These are phyloP conservation scores for Phocoena phocoena DNA, from an alignment of 2,113 vertebrate genomes.

Conservation along the genomic window DNA sequence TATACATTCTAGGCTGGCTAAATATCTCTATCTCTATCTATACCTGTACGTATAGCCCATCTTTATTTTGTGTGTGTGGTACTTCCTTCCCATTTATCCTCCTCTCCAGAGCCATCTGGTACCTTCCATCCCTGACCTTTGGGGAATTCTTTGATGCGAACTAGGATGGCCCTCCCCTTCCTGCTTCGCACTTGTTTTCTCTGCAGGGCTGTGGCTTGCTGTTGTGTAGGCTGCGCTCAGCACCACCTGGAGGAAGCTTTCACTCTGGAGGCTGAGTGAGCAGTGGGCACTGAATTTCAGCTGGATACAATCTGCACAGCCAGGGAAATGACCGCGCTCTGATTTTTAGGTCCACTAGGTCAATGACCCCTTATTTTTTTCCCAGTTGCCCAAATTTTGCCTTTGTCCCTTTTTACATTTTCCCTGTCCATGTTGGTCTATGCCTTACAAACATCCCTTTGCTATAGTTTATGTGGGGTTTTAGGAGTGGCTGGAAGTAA, in stretches of 20 bases:
- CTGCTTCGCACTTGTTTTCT: neutral
- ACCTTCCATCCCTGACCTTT: neutral
- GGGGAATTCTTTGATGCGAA: neutral
- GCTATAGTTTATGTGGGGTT: neutral
- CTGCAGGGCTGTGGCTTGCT: rapidly evolving
- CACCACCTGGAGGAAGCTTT: too few relatives aligned
- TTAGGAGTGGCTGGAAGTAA: neutral
- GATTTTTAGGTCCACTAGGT: neutral
- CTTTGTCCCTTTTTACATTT: neutral
- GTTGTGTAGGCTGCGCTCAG: too few relatives aligned
- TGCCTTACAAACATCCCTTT: neutral
- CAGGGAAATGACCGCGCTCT: rapidly evolving
- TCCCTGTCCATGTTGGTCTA: too few relatives aligned
- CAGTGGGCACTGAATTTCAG: too few relatives aligned
- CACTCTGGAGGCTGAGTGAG: too few relatives aligned
- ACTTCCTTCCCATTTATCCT: neutral
- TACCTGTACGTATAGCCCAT: neutral
- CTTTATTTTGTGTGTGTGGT: neutral
- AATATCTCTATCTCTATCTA: neutral
- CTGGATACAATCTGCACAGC: neutral
- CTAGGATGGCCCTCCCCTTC: neutral
- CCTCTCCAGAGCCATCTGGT: neutral
- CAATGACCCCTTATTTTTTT: neutral
- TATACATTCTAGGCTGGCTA: neutral
- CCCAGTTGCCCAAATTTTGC: neutral